Percentiles rank a stretch among this genome's conserved stretches.
Conservation (phyloP, 1,140 invertebrate species). For the Sarcophaga bullata region DNA sequence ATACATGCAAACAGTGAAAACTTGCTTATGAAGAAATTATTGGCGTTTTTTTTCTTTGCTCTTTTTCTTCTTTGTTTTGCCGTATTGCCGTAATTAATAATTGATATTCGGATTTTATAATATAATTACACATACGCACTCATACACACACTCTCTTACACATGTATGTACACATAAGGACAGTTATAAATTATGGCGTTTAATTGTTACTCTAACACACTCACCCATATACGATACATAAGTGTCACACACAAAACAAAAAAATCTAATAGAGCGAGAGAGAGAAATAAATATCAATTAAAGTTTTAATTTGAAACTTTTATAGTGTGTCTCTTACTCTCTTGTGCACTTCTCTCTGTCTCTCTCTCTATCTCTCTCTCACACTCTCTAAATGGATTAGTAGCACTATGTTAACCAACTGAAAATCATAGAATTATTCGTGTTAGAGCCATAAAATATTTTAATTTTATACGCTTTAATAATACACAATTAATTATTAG, state of each 20-base stretch:
- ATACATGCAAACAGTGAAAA: not conserved
- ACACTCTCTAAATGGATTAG: not conserved
- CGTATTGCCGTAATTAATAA: not conserved
- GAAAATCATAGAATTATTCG: too few species aligned
- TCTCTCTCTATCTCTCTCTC: not conserved
- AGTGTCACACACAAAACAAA: too few species aligned
- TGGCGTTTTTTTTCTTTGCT: too few species aligned
- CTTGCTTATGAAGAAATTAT: not conserved
- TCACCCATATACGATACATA: too few species aligned
- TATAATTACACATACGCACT: too few species aligned
- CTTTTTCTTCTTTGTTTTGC: too few species aligned
- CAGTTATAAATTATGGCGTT: too few species aligned
- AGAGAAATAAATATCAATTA: not conserved
- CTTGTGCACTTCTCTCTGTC: not conserved
- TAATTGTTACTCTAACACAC: too few species aligned
- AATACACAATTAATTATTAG: not conserved
- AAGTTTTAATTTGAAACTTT: constrained; percentile 16
- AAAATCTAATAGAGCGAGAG: too few species aligned
- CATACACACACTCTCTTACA: too few species aligned
- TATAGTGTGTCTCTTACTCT: not conserved
- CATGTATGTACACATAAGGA: too few species aligned
- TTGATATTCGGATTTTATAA: not conserved
- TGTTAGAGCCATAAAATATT: not conserved
- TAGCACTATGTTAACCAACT: too few species aligned
- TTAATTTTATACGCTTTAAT: not conserved